Conservation (phyloP, 2,113 vertebrate species). For the Erythrolamprus reginae region DNA sequence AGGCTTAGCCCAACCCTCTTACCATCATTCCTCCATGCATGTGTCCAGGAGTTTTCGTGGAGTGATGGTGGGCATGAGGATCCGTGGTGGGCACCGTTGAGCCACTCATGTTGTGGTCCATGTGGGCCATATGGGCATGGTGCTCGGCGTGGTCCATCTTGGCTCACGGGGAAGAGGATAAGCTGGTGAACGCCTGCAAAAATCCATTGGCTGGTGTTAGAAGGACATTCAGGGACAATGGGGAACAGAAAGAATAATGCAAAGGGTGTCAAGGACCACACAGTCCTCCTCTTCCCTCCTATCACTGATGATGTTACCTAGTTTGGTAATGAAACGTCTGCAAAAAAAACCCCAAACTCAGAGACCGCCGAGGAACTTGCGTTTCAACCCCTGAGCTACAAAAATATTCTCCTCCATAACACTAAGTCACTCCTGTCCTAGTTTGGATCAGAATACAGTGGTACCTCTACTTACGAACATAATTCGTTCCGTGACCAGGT, state of each 20-base stretch:
- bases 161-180: constrained; percentile 20
- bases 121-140: constrained; percentile 35
- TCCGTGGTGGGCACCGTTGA: constrained; percentile 20
- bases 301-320: too few relatives aligned
- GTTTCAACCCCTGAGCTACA: background rate
- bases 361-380: too few relatives aligned
- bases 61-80: constrained; percentile 60
- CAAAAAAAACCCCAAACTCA: background rate
- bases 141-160: constrained; percentile 43
- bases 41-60: constrained; percentile 36
- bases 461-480: too few relatives aligned
- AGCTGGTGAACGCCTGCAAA: constrained; percentile 35
- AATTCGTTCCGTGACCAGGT: too few relatives aligned
- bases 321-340: background rate
- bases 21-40: constrained; percentile 67
- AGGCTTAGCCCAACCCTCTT: constrained; percentile 37
- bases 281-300: too few relatives aligned
- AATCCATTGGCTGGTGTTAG: background rate
- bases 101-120: constrained; percentile 33
- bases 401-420: background rate
- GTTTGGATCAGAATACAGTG: background rate
- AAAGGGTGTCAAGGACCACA: background rate
- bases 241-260: background rate
- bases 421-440: background rate
- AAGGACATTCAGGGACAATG: background rate